A percentile compares a stretch with the other conserved stretches of the same genome.
phyloP scores from a whole-genome alignment of 2,888 invertebrate genomes.

The Papilio elwesi region DNA sequence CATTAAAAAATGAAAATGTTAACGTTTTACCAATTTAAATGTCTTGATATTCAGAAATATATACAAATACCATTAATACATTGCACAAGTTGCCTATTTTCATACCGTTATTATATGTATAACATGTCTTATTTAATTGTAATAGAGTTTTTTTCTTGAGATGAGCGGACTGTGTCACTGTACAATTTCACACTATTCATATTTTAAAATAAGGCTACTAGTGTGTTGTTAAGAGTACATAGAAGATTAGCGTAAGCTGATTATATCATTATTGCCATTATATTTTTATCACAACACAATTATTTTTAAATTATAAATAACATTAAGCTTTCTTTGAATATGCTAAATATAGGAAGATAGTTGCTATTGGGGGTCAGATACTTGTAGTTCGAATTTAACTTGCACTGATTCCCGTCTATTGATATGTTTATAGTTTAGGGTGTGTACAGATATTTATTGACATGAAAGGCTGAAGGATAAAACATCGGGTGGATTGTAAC shows the following conservation, averaged over 20 bases:
- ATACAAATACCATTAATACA: slow-evolving; percentile 16
- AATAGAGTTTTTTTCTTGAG: slow-evolving; percentile 10
- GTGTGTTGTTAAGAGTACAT: slow-evolving; percentile 58
- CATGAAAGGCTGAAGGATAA: slow-evolving; percentile 61
- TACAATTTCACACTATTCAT: slow-evolving; percentile 42
- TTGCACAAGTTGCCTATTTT: slow-evolving; percentile 34
- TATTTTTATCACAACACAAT: slow-evolving; percentile 65
- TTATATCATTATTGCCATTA: slow-evolving; percentile 64
- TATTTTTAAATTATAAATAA: slow-evolving; percentile 51
- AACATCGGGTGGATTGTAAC: slow-evolving; percentile 60
- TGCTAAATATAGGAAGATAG: slow-evolving; percentile 37
- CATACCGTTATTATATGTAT: slow-evolving; percentile 28
- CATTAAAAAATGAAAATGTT: slow-evolving; percentile 1
- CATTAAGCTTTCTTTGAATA: slow-evolving; percentile 41
- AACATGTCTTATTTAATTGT: slow-evolving; percentile 36
- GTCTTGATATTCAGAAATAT: slow-evolving; percentile 15
- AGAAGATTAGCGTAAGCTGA: slow-evolving; percentile 51
- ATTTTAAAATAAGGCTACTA: slow-evolving; percentile 45
- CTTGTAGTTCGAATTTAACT: slow-evolving; percentile 39
- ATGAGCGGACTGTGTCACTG: slow-evolving; percentile 33
- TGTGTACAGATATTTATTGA: slow-evolving; percentile 80
- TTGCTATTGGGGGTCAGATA: slow-evolving; percentile 41
- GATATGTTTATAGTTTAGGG: slow-evolving; percentile 59
- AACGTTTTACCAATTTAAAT: slow-evolving; percentile 16
- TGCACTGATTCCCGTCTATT: slow-evolving; percentile 49